Evolutionary conservation across 1,140 invertebrate genomes (phyloP).

Genomic region (Lordiphosa stackelbergi): DNA sequence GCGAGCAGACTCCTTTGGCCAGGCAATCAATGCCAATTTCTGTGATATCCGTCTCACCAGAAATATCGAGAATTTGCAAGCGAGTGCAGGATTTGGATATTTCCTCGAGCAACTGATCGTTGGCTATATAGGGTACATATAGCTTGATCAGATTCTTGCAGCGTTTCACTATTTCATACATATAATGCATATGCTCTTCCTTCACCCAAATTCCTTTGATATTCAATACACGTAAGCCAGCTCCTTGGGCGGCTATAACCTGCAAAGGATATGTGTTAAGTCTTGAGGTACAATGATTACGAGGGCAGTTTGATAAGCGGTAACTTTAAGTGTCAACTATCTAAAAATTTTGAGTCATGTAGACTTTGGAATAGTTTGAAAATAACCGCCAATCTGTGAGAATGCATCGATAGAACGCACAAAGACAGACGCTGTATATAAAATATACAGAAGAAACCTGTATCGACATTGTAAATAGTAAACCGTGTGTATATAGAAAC

Average conservation of each 20-base stretch:
- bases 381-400: too few relatives aligned
- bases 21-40: constrained; percentile 80
- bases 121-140: constrained; percentile 83
- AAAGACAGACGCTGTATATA: too few relatives aligned
- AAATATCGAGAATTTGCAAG: constrained; percentile 81
- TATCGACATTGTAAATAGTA: too few relatives aligned
- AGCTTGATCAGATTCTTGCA: constrained; percentile 80
- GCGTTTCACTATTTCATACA: constrained; percentile 80
- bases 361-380: too few relatives aligned
- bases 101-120: constrained; percentile 82
- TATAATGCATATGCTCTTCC: constrained; percentile 81
- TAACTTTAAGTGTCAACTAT: too few relatives aligned
- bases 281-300: too few relatives aligned
- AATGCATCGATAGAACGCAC: too few relatives aligned
- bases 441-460: too few relatives aligned
- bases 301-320: too few relatives aligned
- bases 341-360: too few relatives aligned
- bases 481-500: too few relatives aligned
- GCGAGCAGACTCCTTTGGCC: constrained; percentile 77
- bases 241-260: constrained; percentile 80
- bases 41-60: constrained; percentile 82
- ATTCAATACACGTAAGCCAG: constrained; percentile 81
- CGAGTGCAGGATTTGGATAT: constrained; percentile 79
- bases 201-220: constrained; percentile 84
- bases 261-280: constrained; percentile 41